phyloP scores from a whole-genome alignment of 2,888 invertebrate species.

The Ormyrus thymus region DNA sequence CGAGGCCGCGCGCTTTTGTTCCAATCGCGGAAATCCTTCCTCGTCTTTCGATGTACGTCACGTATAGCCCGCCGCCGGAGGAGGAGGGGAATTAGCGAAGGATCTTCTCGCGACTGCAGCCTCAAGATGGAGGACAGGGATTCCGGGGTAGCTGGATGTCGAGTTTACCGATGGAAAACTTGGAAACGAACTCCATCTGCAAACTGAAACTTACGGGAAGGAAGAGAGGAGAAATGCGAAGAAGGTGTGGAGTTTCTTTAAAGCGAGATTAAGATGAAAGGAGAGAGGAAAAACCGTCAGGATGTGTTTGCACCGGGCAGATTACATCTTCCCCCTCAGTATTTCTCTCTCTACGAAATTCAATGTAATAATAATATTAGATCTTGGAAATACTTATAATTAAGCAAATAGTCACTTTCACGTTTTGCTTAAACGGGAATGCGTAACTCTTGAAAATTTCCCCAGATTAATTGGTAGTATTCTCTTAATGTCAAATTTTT shows the following conservation, averaged over 20 bases:
- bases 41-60: conserved; percentile 8
- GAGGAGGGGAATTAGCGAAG: conserved; percentile 31
- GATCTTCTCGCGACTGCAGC: not conserved
- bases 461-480: too few species aligned
- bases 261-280: conserved; percentile 50
- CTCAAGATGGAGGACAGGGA: too few species aligned
- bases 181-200: not conserved
- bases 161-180: conserved; percentile 48
- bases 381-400: too few species aligned
- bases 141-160: not conserved
- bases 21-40: too few species aligned
- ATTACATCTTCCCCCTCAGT: conserved; percentile 13
- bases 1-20: too few species aligned
- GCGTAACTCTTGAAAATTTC: too few species aligned
- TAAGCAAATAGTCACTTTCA: too few species aligned
- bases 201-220: conserved; percentile 18
- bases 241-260: conserved; percentile 38
- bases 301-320: conserved; percentile 11
- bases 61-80: not conserved
- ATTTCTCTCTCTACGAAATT: too few species aligned
- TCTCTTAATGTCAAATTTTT: too few species aligned
- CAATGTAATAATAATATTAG: too few species aligned
- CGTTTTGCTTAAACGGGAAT: too few species aligned
- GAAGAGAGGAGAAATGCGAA: conserved; percentile 6
- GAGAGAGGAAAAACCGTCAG: not conserved